These are phyloP conservation scores for Gavia stellata DNA, from an alignment of 2,113 vertebrate species.

Conservation along the genomic window DNA sequence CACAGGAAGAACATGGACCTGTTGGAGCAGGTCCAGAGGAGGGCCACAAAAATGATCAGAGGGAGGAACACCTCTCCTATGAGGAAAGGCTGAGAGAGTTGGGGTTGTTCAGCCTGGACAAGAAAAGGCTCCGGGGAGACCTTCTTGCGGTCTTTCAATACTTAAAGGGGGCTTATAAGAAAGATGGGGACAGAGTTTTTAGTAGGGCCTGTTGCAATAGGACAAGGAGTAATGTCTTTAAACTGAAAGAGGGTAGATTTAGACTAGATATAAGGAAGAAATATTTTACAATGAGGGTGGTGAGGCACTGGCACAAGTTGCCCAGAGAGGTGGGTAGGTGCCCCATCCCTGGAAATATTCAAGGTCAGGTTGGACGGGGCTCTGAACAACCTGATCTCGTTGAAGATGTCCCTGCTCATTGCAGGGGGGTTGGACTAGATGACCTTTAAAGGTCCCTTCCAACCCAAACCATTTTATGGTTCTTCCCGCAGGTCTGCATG, in stretches of 20 bases:
- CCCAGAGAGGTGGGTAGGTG: neutral
- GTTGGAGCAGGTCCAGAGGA: neutral
- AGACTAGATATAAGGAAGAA: neutral
- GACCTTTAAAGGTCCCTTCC: neutral
- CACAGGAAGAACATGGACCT: neutral
- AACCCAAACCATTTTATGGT: neutral
- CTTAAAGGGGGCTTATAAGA: neutral
- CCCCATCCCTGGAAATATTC: neutral
- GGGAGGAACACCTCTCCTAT: neutral
- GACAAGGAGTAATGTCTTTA: neutral
- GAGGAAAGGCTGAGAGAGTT: neutral
- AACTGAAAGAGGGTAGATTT: neutral
- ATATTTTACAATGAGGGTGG: neutral
- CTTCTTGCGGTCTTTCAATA: neutral
- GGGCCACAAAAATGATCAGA: fast-evolving
- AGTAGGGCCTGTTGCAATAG: neutral
- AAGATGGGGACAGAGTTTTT: neutral
- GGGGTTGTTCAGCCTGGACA: neutral
- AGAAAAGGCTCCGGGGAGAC: neutral
- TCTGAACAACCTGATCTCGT: neutral
- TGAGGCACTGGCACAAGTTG: neutral
- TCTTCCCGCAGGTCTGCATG: neutral
- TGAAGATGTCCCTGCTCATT: neutral
- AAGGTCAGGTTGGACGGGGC: neutral
- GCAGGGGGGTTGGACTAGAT: neutral